Evolutionary conservation across 2,797 vertebrate genomes (phyloP).

Genomic region (Dipus sagitta): DNA sequence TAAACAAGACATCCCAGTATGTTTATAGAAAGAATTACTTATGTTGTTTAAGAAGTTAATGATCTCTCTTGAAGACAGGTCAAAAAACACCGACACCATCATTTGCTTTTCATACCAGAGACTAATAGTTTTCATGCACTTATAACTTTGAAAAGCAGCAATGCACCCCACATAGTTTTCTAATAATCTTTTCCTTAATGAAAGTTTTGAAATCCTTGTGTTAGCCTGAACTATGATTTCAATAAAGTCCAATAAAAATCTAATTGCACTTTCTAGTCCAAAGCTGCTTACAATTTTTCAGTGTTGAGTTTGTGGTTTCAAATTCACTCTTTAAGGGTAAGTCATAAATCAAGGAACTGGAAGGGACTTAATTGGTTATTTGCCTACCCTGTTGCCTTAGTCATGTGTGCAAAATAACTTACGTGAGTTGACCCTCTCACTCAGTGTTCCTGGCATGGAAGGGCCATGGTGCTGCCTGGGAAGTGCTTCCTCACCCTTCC

Average conservation of each 20-base stretch:
- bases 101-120: constrained; percentile 51
- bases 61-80: constrained; percentile 53
- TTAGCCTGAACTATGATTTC: constrained; percentile 37
- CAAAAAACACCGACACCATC: not conserved
- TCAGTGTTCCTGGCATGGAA: not conserved
- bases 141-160: not conserved
- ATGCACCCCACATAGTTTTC: not conserved
- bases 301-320: constrained; percentile 59
- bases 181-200: constrained; percentile 57
- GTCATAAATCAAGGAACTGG: constrained; percentile 34
- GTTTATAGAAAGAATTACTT: constrained; percentile 64
- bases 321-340: constrained; percentile 41
- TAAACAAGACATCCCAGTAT: constrained; percentile 46
- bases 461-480: not conserved
- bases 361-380: constrained; percentile 7
- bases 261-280: constrained; percentile 12
- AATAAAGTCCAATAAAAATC: constrained; percentile 56
- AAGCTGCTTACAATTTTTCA: constrained; percentile 58
- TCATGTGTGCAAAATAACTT: not conserved
- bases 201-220: constrained; percentile 11
- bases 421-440: constrained; percentile 3
- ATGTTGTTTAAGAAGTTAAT: constrained; percentile 63
- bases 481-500: not conserved
- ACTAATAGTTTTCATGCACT: constrained; percentile 24
- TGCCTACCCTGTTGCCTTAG: not conserved